Conservation (phyloP, 2,797 vertebrate species). For the Urophycis tenuis region DNA sequence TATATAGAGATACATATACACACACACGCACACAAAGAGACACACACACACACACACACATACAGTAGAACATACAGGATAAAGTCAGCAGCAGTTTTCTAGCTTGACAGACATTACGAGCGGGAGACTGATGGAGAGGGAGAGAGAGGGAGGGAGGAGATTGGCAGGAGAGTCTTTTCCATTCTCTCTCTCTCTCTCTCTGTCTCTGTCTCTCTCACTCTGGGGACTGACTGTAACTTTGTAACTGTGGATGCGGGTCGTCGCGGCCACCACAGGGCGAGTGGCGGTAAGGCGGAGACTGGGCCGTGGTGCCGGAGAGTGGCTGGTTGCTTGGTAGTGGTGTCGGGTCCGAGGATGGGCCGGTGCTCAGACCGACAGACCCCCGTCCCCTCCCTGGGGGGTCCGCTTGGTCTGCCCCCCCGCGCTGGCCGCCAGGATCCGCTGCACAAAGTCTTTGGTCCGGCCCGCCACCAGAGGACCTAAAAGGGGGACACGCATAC, state of each 20-base stretch:
- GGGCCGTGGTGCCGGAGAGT: slow-evolving; percentile 8
- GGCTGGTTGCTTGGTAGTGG: slow-evolving; percentile 20
- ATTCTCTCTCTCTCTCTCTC: neutral
- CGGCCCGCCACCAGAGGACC: slow-evolving; percentile 69
- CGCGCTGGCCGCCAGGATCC: slow-evolving; percentile 63
- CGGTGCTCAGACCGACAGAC: slow-evolving; percentile 35
- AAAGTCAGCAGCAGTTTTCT: slow-evolving; percentile 50
- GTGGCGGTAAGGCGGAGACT: neutral
- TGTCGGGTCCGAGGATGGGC: neutral
- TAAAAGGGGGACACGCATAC: slow-evolving; percentile 24
- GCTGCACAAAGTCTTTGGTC: slow-evolving; percentile 73
- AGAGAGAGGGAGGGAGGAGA: neutral
- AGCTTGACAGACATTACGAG: slow-evolving; percentile 15
- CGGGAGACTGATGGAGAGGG: neutral
- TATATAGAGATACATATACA: neutral
- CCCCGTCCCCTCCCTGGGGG: slow-evolving; percentile 34
- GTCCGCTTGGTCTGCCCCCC: slow-evolving; percentile 47
- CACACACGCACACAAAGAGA: neutral
- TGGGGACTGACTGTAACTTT: neutral
- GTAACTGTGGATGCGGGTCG: neutral
- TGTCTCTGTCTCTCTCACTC: neutral
- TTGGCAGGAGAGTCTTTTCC: neutral
- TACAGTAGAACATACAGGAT: slow-evolving; percentile 17
- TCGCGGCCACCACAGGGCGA: neutral
- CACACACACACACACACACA: slow-evolving; percentile 25